These are phyloP conservation scores for Lordiphosa clarofinis DNA, from an alignment of 1,140 invertebrate species.

Conservation along the genomic window DNA sequence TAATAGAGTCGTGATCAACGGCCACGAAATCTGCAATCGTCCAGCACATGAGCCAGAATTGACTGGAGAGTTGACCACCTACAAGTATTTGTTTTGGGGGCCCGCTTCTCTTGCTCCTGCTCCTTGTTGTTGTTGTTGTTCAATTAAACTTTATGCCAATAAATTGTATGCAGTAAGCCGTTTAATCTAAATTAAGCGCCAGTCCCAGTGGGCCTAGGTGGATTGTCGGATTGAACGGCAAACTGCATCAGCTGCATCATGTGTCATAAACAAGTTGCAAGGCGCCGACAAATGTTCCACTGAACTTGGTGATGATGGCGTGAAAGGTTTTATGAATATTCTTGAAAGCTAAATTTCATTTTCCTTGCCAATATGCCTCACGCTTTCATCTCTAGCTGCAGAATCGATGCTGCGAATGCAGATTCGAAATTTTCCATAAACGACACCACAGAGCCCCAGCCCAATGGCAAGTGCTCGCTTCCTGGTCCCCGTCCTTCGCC, in stretches of 20 bases:
- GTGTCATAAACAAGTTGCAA: constrained; percentile 76
- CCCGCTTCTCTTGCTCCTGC: neutral
- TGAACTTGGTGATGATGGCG: constrained; percentile 11
- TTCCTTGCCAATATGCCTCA: neutral
- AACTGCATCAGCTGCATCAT: constrained; percentile 69
- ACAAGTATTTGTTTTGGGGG: constrained; percentile 53
- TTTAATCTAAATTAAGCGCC: constrained; percentile 76
- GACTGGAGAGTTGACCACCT: constrained; percentile 53
- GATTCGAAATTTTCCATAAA: constrained; percentile 44
- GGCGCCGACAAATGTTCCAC: constrained; percentile 56
- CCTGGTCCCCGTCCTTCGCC: constrained; percentile 16
- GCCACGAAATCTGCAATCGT: constrained; percentile 36
- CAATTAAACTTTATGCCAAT: constrained; percentile 75
- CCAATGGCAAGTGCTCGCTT: constrained; percentile 48
- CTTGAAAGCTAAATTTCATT: no score
- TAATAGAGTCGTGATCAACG: constrained; percentile 72
- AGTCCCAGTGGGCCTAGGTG: constrained; percentile 5
- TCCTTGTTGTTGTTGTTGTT: constrained; percentile 40
- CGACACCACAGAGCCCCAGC: constrained; percentile 32
- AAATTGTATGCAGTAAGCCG: constrained; percentile 73
- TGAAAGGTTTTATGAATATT: constrained; percentile 9
- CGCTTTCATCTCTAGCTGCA: constrained; percentile 10
- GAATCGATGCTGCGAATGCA: constrained; percentile 9
- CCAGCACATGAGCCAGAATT: constrained; percentile 24
- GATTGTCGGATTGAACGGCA: constrained; percentile 42